Conservation (phyloP, 2,113 vertebrate species). For the Microcebus murinus region DNA sequence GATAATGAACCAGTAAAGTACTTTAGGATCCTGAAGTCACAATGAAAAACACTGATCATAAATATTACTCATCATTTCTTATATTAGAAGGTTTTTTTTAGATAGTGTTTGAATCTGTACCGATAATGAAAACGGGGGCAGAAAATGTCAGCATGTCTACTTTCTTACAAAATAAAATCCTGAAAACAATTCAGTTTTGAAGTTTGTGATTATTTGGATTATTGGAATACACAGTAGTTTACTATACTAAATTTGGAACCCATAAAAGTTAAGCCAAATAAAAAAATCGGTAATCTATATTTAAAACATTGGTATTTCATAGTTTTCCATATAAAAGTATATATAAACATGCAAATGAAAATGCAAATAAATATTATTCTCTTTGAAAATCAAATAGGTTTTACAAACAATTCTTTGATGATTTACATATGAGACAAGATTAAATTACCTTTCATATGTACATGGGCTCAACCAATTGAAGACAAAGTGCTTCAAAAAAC, state of each 20-base stretch:
- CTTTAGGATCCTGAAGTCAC: neutral
- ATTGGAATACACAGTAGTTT: neutral
- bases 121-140: neutral
- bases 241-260: neutral
- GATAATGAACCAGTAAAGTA: neutral
- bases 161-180: neutral
- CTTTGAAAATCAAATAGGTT: neutral
- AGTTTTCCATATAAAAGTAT: neutral
- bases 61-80: neutral
- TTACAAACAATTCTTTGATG: neutral
- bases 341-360: neutral
- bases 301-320: neutral
- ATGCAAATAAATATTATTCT: neutral
- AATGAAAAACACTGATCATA: neutral
- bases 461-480: neutral
- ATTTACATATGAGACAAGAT: neutral
- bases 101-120: neutral
- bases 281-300: neutral
- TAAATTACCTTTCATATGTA: constrained; percentile 3
- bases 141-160: neutral
- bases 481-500: neutral
- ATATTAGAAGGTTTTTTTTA: neutral
- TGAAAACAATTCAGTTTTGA: neutral
- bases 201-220: neutral
- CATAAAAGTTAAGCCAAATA: neutral